phyloP scores from a whole-genome alignment of 2,888 invertebrate species.

The Drosophila imparisetae region DNA sequence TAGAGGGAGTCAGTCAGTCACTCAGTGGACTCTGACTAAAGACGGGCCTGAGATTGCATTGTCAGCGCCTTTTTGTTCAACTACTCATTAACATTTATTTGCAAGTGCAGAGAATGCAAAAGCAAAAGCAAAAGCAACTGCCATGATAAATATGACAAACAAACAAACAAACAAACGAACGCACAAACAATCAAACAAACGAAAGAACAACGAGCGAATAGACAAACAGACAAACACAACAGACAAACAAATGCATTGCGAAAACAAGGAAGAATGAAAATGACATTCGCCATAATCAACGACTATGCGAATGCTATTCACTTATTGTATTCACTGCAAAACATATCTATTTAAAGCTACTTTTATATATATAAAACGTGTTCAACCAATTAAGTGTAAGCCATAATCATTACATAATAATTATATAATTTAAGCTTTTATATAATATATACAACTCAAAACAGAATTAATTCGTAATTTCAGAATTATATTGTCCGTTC shows the following conservation, averaged over 20 bases:
- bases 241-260: constrained; percentile 68
- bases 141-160: constrained; percentile 80
- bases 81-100: constrained; percentile 80
- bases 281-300: neutral
- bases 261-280: constrained; percentile 47
- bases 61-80: constrained; percentile 74
- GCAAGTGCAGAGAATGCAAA: constrained; percentile 74
- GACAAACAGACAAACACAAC: constrained; percentile 52
- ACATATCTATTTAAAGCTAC: neutral
- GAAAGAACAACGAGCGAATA: constrained; percentile 54
- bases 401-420: neutral
- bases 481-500: neutral
- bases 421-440: neutral
- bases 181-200: constrained; percentile 57
- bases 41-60: constrained; percentile 58
- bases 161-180: constrained; percentile 50
- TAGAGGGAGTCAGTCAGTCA: constrained; percentile 39
- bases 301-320: constrained; percentile 25
- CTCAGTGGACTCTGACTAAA: constrained; percentile 18
- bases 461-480: neutral
- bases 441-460: neutral
- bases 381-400: neutral
- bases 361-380: neutral
- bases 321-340: neutral
- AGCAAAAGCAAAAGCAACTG: constrained; percentile 67